Percentiles rank a stretch among this genome's conserved stretches.
Conservation (phyloP, 2,113 vertebrate species). For the Rhinichthys klamathensis region DNA sequence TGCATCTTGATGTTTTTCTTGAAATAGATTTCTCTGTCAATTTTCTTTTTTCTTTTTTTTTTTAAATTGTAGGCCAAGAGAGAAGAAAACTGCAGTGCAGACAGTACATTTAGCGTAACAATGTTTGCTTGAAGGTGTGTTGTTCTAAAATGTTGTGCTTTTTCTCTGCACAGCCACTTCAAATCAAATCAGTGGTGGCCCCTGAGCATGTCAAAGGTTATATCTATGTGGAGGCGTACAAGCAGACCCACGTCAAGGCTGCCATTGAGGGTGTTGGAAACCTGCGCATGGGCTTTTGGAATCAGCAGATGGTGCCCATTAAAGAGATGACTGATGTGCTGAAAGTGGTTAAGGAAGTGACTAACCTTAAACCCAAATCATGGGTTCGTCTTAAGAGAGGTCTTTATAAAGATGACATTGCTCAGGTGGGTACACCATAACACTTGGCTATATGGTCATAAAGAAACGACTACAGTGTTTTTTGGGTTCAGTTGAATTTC, state of each 20-base stretch:
- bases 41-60: too few species aligned
- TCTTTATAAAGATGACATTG: constrained; percentile 95
- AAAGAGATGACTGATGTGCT: constrained; percentile 98
- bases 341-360: constrained; percentile 96
- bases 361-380: constrained; percentile 95
- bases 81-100: not conserved
- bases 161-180: constrained; percentile 80
- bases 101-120: not conserved
- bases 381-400: constrained; percentile 96
- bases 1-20: not conserved
- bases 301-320: constrained; percentile 99
- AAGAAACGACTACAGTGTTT: not conserved
- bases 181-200: constrained; percentile 94
- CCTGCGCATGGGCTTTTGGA: constrained; percentile 94
- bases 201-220: constrained; percentile 94
- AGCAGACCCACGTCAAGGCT: constrained; percentile 95
- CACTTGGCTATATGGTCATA: not conserved
- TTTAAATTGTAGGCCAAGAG: not conserved
- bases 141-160: not conserved
- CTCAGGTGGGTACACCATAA: constrained; percentile 79
- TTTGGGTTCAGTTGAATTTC: not conserved
- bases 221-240: constrained; percentile 96
- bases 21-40: not conserved
- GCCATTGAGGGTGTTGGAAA: constrained; percentile 96
- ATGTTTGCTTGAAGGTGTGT: not conserved